Percentiles rank a stretch among this genome's conserved stretches.
Evolutionary conservation across 2,888 invertebrate genomes (phyloP).

Genomic region (Rotaria socialis): DNA sequence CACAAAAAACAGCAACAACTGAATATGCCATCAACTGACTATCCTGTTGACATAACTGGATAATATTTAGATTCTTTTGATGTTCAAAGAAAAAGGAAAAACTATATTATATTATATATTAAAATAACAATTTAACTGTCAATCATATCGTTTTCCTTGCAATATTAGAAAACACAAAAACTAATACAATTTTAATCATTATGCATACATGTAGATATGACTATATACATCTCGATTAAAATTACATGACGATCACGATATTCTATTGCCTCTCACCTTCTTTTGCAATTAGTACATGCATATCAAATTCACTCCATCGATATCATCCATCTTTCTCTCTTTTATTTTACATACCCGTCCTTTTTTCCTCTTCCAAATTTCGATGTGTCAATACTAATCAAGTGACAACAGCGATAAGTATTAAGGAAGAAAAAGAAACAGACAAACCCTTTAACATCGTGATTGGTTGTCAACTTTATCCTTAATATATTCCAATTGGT

Average conservation of each 20-base stretch:
- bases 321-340: neutral
- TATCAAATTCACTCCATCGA: neutral
- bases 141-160: neutral
- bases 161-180: neutral
- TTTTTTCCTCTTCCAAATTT: neutral
- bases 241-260: neutral
- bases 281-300: neutral
- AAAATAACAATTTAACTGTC: neutral
- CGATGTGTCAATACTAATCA: conserved; percentile 22
- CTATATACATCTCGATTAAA: neutral
- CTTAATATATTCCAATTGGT: conserved; percentile 10
- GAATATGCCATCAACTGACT: neutral
- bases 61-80: neutral
- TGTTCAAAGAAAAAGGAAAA: neutral
- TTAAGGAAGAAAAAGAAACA: neutral
- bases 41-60: neutral
- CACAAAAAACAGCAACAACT: neutral
- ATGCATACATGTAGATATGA: neutral
- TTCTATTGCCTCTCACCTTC: conserved; percentile 1
- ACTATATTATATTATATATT: neutral
- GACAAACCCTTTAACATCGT: neutral
- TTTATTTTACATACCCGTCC: neutral
- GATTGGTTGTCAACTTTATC: neutral
- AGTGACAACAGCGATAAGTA: neutral
- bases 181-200: neutral